Percentiles rank a stretch among this genome's conserved stretches.
Conservation (phyloP, 2,113 vertebrate genomes). For the Thunnus maccoyii region DNA sequence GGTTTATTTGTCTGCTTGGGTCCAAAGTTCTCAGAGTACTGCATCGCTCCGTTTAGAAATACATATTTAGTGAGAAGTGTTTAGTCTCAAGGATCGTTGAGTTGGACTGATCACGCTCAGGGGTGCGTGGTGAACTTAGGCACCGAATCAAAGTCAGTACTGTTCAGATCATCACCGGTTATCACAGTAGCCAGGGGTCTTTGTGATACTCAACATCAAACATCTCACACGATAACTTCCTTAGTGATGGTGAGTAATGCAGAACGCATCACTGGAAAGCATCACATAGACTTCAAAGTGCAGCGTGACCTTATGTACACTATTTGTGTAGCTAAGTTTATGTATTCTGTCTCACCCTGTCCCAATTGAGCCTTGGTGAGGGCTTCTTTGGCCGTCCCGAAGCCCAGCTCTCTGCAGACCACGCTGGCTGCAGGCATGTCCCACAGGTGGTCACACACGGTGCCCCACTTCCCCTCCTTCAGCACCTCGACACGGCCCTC, state of each 20-base stretch:
- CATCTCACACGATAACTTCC: conserved; percentile 6
- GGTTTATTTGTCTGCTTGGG: conserved; percentile 72
- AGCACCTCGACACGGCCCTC: conserved; percentile 97
- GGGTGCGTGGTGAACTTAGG: conserved; percentile 9
- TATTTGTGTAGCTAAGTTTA: conserved; percentile 11
- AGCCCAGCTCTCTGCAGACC: conserved; percentile 95
- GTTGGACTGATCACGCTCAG: conserved; percentile 22
- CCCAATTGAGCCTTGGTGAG: conserved; percentile 90
- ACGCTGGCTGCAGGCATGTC: conserved; percentile 91
- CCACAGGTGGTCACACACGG: conserved; percentile 94
- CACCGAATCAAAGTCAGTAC: neutral
- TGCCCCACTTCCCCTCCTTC: conserved; percentile 92
- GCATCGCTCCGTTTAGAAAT: conserved; percentile 31
- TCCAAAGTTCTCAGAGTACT: conserved; percentile 20
- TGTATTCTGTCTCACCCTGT: conserved; percentile 88
- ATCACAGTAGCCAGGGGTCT: neutral
- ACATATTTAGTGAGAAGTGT: conserved; percentile 61
- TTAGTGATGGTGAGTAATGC: conserved; percentile 8
- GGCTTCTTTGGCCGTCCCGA: conserved; percentile 91
- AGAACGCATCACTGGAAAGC: conserved; percentile 1
- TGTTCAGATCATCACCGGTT: neutral
- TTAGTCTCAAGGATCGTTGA: conserved; percentile 69
- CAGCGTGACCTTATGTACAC: conserved; percentile 7
- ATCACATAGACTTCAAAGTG: conserved; percentile 29
- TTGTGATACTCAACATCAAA: neutral